Evolutionary conservation across 1,140 invertebrate genomes (phyloP), one percentile per base, ranked within the genome.

Genomic region (Thalassaphorura encarpata): DNA sequence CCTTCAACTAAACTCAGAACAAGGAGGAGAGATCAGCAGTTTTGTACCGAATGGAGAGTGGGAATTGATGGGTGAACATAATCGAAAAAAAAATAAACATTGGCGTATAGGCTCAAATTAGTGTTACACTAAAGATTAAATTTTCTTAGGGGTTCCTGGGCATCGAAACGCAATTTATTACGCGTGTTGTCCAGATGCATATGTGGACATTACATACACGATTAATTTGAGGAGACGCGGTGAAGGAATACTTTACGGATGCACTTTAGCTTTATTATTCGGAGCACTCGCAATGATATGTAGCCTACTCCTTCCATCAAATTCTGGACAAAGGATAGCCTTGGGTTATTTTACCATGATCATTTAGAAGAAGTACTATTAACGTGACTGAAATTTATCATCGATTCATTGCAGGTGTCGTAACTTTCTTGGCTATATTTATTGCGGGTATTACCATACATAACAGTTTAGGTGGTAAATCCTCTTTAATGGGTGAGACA

Each of bases 11-110:
- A 86, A 91, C 76, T 84, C 85, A 68, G 86, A 89, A 71, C n/a
- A n/a, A 21, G n/a, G 89, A 61, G 92, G 90, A 66, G 92, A 97
- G 76, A 83, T 93, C 66, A 87, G 85, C 73, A 89, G 87, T 78
- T 97, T 95, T 77, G 89, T 95, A 66, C 84, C 89, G 61, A 97
- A 97, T 75, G 93, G 93, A 70, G 94, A 97, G 80, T 98, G 95
- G 95, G 89, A 93, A 75, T 80, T 97, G 63, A 83, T 96, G 76
- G 92, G 92, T 97, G 33, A 51, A 39, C n/a, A n/a, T 8, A 33
- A 5, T 13, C 33, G 31, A 27, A n/a, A 51, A 51, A 27, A 24
- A 6, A 8, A n/a, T n/a, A n/a, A n/a, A n/a, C n/a, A n/a, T n/a
- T 36, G 31, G 31, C 4, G 15, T n/a, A 13, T 13, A 29, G 16